Evolutionary conservation across 1,140 invertebrate genomes (phyloP), one percentile per base, ranked within the genome.

Genomic region (Heliconius congener): DNA sequence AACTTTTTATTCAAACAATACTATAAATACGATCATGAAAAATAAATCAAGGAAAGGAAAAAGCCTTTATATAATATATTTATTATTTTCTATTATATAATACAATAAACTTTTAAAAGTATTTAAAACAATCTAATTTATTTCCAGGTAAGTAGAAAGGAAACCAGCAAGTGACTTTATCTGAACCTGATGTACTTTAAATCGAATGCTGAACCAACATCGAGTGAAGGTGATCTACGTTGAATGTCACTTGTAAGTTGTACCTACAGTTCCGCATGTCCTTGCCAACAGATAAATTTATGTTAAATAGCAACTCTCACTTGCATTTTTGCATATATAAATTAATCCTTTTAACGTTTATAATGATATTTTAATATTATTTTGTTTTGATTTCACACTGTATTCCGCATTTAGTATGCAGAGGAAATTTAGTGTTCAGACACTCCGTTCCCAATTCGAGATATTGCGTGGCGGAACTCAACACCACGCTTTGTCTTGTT

Each of bases 191-290:
- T 73, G 82, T 19, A 52, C 50, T 52, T 19, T 52, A 52, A 19
- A 52, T 52, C 50, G 42, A 46, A 46, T 55, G 76, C 77, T 30
- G 55, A 42, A 73, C 60, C 23, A 66, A 70, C 79, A 52, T 66
- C 52, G 81, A 85, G 83, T 85, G 87, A 88, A 88, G 85, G 87
- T 80, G 79, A 82, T 83, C 85, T n/a, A 76, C 85, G 81, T 82
- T 85, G 81, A 88, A 88, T 88, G 87, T 84, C 87, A 85, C 84
- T 88, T 84, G 85, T 83, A 6, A 78, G 78, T 81, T 30, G 84
- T 50, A 66, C 57, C 3, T 71, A 76, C 81, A 72, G 82, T 86
- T 86, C 84, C 84, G 87, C 57, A 27, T 85, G 83, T 79, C 85
- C 83, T 86, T 84, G 82, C 71, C 34, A 39, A 73, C 55, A 18